Base-by-base conservation (phyloP, 2,888 invertebrate genomes). In the Noctua fimbriata region DNA sequence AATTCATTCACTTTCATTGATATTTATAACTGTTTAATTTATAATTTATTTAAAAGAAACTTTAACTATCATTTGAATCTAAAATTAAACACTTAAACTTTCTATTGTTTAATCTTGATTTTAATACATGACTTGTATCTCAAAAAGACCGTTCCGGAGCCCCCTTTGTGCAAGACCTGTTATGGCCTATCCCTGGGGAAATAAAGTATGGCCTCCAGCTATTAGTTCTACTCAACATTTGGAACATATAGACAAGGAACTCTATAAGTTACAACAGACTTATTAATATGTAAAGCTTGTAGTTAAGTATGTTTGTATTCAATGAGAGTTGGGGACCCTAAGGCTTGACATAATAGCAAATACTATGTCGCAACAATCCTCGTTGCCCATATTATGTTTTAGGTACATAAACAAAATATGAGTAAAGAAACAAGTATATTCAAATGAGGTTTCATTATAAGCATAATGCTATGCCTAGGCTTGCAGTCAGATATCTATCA, bases 281-380 rank as follows among this genome's bases (percentile, higher is more conserved):
- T 41, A 76, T 78, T 87, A 74, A 49, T 76, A 89, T 88, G 89
- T 78, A 81, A 24, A 71, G 32, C 63, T 47, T 79, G 69, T 81
- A 41, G 28, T 58, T 21, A n/a, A 7, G 6, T 6, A 44, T 49
- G 67, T 81, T 88, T 83, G 74, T 84, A 87, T 88, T 67, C 87
- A 78, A 65, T 73, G 2, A 55, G 36, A 66, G 44, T 14, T 41
- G 21, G 10, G 69, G 55, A 24, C 47, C 21, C n/a, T 63, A 32
- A 47, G 24, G n/a, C 24, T 65, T 78, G 32, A 4, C 28, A 9
- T 55, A 73, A 60, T 52, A 58, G n/a, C n/a, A 60, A 24, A 32
- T 16, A 14, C 12, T 18, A 58, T 71, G 55, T 32, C 24, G n/a
- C 67, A 63, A 79, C 41, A 69, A 55, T 49, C 1, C 49, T 55